phyloP scores from a whole-genome alignment of 92 coral and sea anemone genomes.

The Zoanthus sociatus region DNA sequence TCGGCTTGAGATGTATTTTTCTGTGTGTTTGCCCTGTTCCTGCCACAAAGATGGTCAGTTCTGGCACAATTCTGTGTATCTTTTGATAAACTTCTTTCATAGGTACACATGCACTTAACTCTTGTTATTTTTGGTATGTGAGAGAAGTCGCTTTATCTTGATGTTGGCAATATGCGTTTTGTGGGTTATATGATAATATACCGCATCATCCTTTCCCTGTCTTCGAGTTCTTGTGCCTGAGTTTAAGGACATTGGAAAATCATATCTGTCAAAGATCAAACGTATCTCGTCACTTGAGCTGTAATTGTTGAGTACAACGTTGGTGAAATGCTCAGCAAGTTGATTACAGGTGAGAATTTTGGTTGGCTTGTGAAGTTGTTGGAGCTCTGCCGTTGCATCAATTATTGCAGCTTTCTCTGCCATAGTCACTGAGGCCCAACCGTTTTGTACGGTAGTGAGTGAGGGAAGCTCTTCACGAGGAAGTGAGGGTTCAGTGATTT shows the following conservation, averaged over 20 bases:
- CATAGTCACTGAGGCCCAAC: neutral
- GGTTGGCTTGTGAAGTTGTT: constrained; percentile 60
- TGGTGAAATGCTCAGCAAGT: constrained; percentile 62
- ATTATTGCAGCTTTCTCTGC: constrained; percentile 10
- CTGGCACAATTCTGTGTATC: constrained; percentile 61
- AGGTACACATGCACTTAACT: constrained; percentile 38
- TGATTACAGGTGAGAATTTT: constrained; percentile 53
- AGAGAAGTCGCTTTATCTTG: constrained; percentile 48
- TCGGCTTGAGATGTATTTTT: constrained; percentile 46
- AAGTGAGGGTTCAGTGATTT: neutral
- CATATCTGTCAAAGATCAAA: constrained; percentile 29
- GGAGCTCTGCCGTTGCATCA: constrained; percentile 76
- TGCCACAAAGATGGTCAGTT: constrained; percentile 59
- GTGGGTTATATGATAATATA: constrained; percentile 46
- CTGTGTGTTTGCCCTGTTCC: constrained; percentile 55
- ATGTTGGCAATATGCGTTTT: constrained; percentile 34
- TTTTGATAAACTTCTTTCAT: constrained; percentile 56
- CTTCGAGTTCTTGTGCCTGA: constrained; percentile 41
- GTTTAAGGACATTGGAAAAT: constrained; percentile 40
- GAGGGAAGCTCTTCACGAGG: neutral
- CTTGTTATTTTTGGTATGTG: constrained; percentile 44
- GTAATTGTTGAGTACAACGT: constrained; percentile 3
- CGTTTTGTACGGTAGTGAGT: no score
- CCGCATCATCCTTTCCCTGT: constrained; percentile 46
- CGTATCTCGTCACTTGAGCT: neutral